phyloP scores from a whole-genome alignment of 2,888 invertebrate species.

The Blomia tropicalis region DNA sequence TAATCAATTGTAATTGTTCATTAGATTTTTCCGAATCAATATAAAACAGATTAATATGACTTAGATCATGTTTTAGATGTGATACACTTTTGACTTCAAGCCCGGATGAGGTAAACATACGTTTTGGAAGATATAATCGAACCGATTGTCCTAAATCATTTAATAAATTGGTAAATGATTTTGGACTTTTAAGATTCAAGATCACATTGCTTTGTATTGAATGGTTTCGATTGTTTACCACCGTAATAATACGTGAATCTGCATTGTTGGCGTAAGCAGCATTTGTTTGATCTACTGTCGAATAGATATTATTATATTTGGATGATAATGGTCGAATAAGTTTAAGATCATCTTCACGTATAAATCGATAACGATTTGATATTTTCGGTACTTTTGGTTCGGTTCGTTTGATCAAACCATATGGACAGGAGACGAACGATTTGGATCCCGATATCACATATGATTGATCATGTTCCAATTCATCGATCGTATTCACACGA shows the following conservation, averaged over 20 bases:
- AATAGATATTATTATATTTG: constrained; percentile 21
- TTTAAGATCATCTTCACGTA: constrained; percentile 29
- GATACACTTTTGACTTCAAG: constrained; percentile 87
- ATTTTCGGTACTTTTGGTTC: constrained; percentile 21
- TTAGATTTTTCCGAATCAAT: constrained; percentile 40
- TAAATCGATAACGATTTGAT: constrained; percentile 14
- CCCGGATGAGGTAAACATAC: constrained; percentile 77
- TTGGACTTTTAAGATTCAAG: constrained; percentile 73
- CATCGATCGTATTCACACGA: constrained; percentile 62
- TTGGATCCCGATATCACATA: constrained; percentile 85
- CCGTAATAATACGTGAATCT: constrained; percentile 63
- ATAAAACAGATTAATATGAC: constrained; percentile 78
- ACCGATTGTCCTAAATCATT: constrained; percentile 81
- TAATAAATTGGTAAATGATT: constrained; percentile 82
- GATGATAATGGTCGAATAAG: constrained; percentile 28
- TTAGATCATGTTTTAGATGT: constrained; percentile 76
- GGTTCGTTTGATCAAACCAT: constrained; percentile 26
- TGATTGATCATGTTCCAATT: constrained; percentile 72
- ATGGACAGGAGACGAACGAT: constrained; percentile 48
- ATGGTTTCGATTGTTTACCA: constrained; percentile 83
- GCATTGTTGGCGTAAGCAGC: constrained; percentile 44
- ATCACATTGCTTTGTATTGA: constrained; percentile 77
- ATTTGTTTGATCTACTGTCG: constrained; percentile 11
- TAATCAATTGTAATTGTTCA: not conserved
- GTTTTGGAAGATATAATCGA: constrained; percentile 73